Evolutionary conservation across 2,113 vertebrate genomes (phyloP), one percentile per base, ranked within the genome.

Genomic region (Otis tarda): DNA sequence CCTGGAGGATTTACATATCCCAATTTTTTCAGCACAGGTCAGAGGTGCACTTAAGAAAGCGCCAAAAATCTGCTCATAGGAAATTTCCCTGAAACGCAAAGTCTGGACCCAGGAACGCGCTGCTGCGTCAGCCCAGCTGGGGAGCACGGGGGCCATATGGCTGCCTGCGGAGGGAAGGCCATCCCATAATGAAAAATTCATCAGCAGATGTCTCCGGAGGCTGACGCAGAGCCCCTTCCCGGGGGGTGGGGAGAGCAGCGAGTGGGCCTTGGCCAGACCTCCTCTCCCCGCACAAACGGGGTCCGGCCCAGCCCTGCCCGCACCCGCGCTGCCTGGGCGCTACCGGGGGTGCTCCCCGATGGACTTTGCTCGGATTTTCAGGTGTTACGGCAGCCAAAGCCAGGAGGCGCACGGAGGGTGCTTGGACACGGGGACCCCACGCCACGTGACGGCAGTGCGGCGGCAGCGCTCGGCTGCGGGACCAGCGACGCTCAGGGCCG

Each of bases 121-220:
- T 31, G 59, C 59, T 30, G 45, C 18, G 50, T 31, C 64, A 59
- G 65, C 41, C 65, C 65, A 7, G 37, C 67, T 20, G 10, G 14
- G 31, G 88, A 53, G 41, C 6, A 0, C 0, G 4, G 56, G 56
- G 87, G 74, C 95, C 97, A 91, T 83, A 90, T 88, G 94, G 88
- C 77, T 85, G 76, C 94, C 75, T 53, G 93, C 0, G 20, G 69
- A 90, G 83, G 28, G 83, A 82, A 25, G 35, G 80, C 70, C 61
- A 1, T 0, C 6, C 6, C 59, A 7, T 13, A 8, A 53, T 17
- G 68, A 87, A 12, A 79, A 78, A 89, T 21, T 23, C 9, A 2
- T 47, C 81, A 76, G 91, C 95, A 95, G 94, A 93, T 96, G 94
- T 75, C 91, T 75, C 6, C 7, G 68, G 92, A 47, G 77, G 80